A percentile compares a stretch with the other conserved stretches of the same genome.
Evolutionary conservation across 2,113 vertebrate genomes (phyloP).

Genomic region (Corythoichthys haematopterus): DNA sequence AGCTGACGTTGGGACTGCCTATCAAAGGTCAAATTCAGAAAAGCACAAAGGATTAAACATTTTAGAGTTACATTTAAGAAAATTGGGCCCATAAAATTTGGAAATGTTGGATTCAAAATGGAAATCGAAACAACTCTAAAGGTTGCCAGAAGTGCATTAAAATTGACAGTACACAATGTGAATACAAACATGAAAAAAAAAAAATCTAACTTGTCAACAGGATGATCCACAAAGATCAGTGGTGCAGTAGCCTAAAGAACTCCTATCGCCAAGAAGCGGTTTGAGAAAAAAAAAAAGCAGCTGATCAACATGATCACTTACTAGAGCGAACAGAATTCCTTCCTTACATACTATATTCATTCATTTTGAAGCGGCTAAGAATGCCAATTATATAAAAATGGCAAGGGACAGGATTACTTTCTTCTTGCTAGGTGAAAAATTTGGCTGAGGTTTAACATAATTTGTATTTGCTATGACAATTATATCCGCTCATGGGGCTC

Average conservation of each 20-base stretch:
- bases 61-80: neutral
- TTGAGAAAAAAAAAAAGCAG: conserved; percentile 21
- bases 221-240: conserved; percentile 41
- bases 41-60: neutral
- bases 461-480: conserved; percentile 18
- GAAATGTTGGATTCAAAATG: conserved; percentile 20
- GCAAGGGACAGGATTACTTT: neutral
- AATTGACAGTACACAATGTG: conserved; percentile 43
- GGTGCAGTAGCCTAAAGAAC: conserved; percentile 48
- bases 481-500: neutral
- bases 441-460: neutral
- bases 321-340: neutral
- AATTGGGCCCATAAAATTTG: conserved; percentile 12
- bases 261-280: conserved; percentile 11
- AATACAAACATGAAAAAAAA: conserved; percentile 14
- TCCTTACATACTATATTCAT: conserved; percentile 6
- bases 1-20: neutral
- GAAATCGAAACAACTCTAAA: conserved; percentile 34
- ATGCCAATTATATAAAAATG: conserved; percentile 1
- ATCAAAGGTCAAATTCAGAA: neutral
- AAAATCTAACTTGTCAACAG: conserved; percentile 31
- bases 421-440: neutral
- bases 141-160: conserved; percentile 53
- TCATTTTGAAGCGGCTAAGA: conserved; percentile 3
- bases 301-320: neutral